phyloP scores from a whole-genome alignment of 1,140 invertebrate genomes.

The Drosophila rhopaloa region DNA sequence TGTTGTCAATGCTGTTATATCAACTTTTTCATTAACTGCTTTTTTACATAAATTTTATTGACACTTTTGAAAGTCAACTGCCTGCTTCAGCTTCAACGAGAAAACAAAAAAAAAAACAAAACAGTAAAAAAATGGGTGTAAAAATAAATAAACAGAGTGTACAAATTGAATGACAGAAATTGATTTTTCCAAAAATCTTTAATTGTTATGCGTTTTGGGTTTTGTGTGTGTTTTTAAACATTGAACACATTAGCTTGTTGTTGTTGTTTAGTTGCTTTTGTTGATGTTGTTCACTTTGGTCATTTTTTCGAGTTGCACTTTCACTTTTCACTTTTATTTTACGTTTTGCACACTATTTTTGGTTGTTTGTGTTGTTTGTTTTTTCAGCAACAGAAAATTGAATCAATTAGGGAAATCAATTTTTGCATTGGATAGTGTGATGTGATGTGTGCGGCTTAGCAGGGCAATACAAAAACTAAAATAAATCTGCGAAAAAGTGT shows the following conservation, averaged over 20 bases:
- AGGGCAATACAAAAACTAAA: not conserved
- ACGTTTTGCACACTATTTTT: conserved; percentile 31
- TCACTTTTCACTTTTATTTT: conserved; percentile 78
- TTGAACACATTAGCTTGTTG: conserved; percentile 24
- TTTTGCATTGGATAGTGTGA: conserved; percentile 4
- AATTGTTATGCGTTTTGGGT: conserved; percentile 47
- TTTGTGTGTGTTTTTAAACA: conserved; percentile 13
- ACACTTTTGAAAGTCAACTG: conserved; percentile 76
- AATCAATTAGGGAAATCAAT: conserved; percentile 46
- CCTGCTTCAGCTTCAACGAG: conserved; percentile 45
- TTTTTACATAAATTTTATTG: conserved; percentile 59
- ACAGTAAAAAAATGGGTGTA: conserved; percentile 29
- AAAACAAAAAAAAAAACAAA: conserved; percentile 28
- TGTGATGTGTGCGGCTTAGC: conserved; percentile 18
- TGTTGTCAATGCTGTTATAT: conserved; percentile 31
- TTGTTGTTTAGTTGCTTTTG: conserved; percentile 25
- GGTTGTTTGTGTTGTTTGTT: conserved; percentile 33
- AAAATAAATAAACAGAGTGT: conserved; percentile 23
- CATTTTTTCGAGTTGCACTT: conserved; percentile 65
- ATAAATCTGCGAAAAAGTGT: not conserved
- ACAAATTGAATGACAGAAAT: conserved; percentile 27
- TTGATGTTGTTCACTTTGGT: conserved; percentile 43
- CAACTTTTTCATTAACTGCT: conserved; percentile 29
- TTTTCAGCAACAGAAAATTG: conserved; percentile 21
- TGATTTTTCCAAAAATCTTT: conserved; percentile 28